Percentiles rank a stretch among this genome's conserved stretches.
Evolutionary conservation across 2,113 vertebrate species (phyloP).

Genomic region (Brachionichthys hirsutus): DNA sequence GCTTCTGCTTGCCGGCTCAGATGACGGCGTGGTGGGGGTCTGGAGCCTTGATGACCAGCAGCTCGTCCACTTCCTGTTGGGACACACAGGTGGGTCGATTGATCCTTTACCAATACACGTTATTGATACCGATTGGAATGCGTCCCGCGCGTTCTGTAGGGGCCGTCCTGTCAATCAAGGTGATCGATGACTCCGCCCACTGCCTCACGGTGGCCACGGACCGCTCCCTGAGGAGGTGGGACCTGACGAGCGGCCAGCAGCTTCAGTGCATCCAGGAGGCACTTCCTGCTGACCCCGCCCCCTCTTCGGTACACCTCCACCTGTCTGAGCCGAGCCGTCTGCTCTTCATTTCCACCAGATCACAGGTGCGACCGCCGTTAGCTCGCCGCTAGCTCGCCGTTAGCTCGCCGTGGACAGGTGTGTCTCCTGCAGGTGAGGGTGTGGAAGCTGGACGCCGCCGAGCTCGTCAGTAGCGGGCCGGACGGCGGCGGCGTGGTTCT

Average conservation of each 20-base stretch:
- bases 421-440: constrained; percentile 70
- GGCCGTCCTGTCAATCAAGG: constrained; percentile 68
- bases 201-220: constrained; percentile 80
- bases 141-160: constrained; percentile 44
- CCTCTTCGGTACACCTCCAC: constrained; percentile 55
- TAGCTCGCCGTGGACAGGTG: no score
- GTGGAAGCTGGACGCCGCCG: constrained; percentile 73
- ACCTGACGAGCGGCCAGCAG: constrained; percentile 71
- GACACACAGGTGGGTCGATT: constrained; percentile 73
- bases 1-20: constrained; percentile 77
- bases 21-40: constrained; percentile 69
- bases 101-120: no score
- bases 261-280: constrained; percentile 66
- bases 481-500: constrained; percentile 44
- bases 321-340: constrained; percentile 61
- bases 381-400: neutral
- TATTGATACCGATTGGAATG: neutral
- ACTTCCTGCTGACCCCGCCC: constrained; percentile 28
- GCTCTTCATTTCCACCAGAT: constrained; percentile 66
- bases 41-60: constrained; percentile 75
- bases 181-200: constrained; percentile 55
- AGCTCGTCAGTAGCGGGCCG: constrained; percentile 55
- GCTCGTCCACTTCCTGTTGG: constrained; percentile 70
- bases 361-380: constrained; percentile 80
- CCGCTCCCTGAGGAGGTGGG: constrained; percentile 75